Percentiles rank a stretch among this genome's conserved stretches.
These are phyloP conservation scores for Crepidodera aurea DNA, from an alignment of 2,888 invertebrate genomes.

Conservation along the genomic window DNA sequence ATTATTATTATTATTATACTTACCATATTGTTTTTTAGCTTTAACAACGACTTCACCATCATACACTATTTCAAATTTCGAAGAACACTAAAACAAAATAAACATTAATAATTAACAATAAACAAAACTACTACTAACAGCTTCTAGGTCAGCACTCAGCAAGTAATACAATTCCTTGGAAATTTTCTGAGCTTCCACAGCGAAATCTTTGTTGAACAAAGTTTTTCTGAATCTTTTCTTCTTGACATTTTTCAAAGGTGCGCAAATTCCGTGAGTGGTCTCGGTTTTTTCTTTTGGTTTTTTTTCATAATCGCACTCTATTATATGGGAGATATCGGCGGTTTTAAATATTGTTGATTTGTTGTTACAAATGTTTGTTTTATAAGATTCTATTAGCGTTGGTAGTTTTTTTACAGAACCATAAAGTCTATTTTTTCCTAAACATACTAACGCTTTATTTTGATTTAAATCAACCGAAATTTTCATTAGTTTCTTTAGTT, in stretches of 20 bases:
- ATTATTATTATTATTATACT: no score
- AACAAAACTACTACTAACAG: conserved; percentile 57
- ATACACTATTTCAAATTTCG: conserved; percentile 46
- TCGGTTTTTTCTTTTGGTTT: conserved; percentile 48
- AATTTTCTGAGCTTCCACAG: conserved; percentile 71
- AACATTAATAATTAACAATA: neutral
- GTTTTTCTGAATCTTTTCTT: conserved; percentile 72
- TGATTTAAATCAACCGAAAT: conserved; percentile 68
- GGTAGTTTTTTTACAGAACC: conserved; percentile 71
- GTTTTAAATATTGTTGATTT: conserved; percentile 69
- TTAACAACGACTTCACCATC: conserved; percentile 28
- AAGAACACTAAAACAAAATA: conserved; percentile 41
- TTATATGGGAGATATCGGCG: conserved; percentile 71
- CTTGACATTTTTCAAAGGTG: conserved; percentile 75
- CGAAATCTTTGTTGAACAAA: conserved; percentile 68
- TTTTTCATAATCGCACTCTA: conserved; percentile 66
- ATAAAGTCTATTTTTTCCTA: conserved; percentile 65
- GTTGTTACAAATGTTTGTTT: conserved; percentile 72
- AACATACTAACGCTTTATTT: conserved; percentile 65
- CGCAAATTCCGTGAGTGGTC: conserved; percentile 71
- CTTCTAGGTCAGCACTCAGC: conserved; percentile 70
- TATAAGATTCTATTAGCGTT: conserved; percentile 71
- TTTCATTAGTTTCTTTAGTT: conserved; percentile 67
- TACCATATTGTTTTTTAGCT: conserved; percentile 32
- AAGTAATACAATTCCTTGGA: conserved; percentile 73